Percentiles rank a stretch among this genome's conserved stretches.
Evolutionary conservation across 2,888 invertebrate species (phyloP).

Genomic region (Volucella zonaria): DNA sequence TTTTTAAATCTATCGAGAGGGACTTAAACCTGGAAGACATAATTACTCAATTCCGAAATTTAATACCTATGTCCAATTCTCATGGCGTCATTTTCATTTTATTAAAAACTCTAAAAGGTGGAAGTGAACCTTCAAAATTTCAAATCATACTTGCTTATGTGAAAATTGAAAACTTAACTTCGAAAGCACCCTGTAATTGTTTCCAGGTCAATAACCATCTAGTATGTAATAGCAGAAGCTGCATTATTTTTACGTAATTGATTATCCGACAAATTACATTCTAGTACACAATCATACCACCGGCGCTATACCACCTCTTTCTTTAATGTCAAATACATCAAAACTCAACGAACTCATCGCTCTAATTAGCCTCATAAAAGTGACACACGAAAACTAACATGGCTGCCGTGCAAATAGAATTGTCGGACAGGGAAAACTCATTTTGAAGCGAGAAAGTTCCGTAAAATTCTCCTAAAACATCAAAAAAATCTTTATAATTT

Average conservation of each 20-base stretch:
- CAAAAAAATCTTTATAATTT: constrained; percentile 39
- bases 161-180: too few relatives aligned
- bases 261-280: not conserved
- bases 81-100: too few relatives aligned
- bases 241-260: not conserved
- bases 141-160: too few relatives aligned
- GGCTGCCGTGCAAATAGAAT: constrained; percentile 74
- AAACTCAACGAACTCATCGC: constrained; percentile 45
- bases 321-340: constrained; percentile 28
- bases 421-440: constrained; percentile 65
- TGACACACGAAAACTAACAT: constrained; percentile 72
- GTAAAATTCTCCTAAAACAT: constrained; percentile 59
- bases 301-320: not conserved
- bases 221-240: not conserved
- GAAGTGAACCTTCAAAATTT: too few relatives aligned
- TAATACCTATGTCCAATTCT: too few relatives aligned
- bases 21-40: too few relatives aligned
- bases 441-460: constrained; percentile 68
- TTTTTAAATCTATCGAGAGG: too few relatives aligned
- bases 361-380: constrained; percentile 39
- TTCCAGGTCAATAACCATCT: not conserved
- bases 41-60: too few relatives aligned
- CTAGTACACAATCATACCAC: not conserved
- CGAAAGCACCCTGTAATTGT: too few relatives aligned
- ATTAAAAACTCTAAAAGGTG: too few relatives aligned